Evolutionary conservation across 2,113 vertebrate genomes (phyloP), one percentile per base, ranked within the genome.

Genomic region (Zapus hudsonius): DNA sequence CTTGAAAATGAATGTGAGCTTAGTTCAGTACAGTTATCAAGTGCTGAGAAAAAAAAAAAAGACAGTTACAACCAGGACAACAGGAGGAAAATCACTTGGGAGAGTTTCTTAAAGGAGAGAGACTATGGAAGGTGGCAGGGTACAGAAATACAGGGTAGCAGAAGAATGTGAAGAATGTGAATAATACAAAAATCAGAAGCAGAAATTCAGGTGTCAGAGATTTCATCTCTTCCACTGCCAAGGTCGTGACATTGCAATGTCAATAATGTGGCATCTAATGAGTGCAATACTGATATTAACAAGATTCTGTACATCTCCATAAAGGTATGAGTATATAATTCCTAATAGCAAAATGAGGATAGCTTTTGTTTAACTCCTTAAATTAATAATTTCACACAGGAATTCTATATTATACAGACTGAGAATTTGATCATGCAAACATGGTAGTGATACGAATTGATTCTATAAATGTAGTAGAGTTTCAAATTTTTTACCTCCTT

Each of bases 41-140:
- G 19, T 33, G 0, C 44, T 52, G 12, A 31, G 11, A 10, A 25
- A 79, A 15, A 82, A 42, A 15, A 11, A 0, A 2, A n/a, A n/a
- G n/a, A n/a, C n/a, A n/a, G n/a, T n/a, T n/a, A 31, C 40, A 55
- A 64, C 16, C 25, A 70, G 23, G 4, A 40, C 17, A 1, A 87
- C 57, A 23, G 23, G 8, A 63, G 40, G 38, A 40, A 23, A 7
- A 7, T 47, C 33, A 72, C 44, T 33, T 31, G 9, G 20, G 0
- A 23, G 72, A 5, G 2, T 38, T 64, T 22, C 0, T 64, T 25
- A 27, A 38, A 76, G 29, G 4, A 38, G 70, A 70, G 17, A 75
- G n/a, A 29, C 25, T 10, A 17, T 0, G 17, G n/a, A n/a, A n/a
- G n/a, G n/a, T n/a, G n/a, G n/a, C n/a, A n/a, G n/a, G n/a, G n/a